phyloP scores from a whole-genome alignment of 2,797 vertebrate species.

The Halcyon badia region DNA sequence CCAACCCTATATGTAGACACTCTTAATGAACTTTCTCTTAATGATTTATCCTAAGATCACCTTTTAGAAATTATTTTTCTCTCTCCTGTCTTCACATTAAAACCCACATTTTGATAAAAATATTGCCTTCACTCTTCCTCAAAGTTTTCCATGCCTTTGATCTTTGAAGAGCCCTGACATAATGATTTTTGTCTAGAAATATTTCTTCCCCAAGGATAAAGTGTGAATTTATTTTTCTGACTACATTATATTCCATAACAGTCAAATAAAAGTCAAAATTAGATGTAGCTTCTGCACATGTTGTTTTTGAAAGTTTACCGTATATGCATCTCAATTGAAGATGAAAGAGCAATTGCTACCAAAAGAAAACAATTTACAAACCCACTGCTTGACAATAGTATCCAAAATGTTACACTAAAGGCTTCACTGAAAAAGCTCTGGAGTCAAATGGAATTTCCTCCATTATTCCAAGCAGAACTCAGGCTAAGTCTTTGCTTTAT shows the following conservation, averaged over 20 bases:
- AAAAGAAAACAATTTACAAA: slow-evolving; percentile 31
- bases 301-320: slow-evolving; percentile 28
- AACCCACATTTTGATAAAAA: neutral
- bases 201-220: slow-evolving; percentile 33
- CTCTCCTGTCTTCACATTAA: neutral
- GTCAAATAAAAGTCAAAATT: slow-evolving; percentile 6
- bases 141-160: slow-evolving; percentile 15
- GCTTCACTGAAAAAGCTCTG: neutral
- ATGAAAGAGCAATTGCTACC: slow-evolving; percentile 24
- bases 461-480: neutral
- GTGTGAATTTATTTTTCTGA: slow-evolving; percentile 24
- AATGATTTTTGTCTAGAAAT: slow-evolving; percentile 62
- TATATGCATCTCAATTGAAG: slow-evolving; percentile 28
- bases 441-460: neutral
- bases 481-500: neutral
- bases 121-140: neutral
- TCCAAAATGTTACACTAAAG: neutral
- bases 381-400: neutral
- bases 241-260: neutral
- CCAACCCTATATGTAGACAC: neutral
- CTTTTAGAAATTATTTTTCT: neutral
- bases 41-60: neutral
- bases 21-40: neutral
- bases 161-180: slow-evolving; percentile 50
- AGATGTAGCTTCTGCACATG: neutral